A percentile compares a stretch with the other conserved stretches of the same genome.
Conservation (phyloP, 2,888 invertebrate genomes). For the Amitus sp. region DNA sequence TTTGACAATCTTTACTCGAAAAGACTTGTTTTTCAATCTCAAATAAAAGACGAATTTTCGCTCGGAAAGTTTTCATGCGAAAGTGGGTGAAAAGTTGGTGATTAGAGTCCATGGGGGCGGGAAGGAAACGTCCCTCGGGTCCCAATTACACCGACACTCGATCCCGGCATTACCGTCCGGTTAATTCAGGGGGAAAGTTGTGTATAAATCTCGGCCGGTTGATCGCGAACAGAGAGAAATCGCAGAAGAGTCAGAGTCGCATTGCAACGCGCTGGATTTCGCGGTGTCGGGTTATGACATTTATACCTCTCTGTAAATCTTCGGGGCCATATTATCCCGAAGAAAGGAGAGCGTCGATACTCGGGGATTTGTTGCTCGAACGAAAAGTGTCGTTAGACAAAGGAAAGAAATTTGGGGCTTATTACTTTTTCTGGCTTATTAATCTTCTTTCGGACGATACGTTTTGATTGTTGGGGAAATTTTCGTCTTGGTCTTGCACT, state of each 20-base stretch:
- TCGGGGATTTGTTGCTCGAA: no score
- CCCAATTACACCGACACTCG: conserved; percentile 66
- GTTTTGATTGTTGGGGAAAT: no score
- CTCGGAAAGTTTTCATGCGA: not conserved
- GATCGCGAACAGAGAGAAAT: conserved; percentile 46
- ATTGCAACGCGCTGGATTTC: conserved; percentile 28
- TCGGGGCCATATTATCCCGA: no score
- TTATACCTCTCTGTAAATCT: conserved; percentile 16
- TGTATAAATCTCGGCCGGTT: conserved; percentile 61
- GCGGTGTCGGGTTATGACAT: conserved; percentile 26
- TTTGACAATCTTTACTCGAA: conserved; percentile 40
- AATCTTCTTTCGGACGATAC: no score
- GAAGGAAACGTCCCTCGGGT: conserved; percentile 57
- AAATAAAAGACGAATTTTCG: no score
- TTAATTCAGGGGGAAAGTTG: conserved; percentile 62
- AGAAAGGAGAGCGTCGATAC: no score
- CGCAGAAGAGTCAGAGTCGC: conserved; percentile 25
- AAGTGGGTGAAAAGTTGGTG: conserved; percentile 1
- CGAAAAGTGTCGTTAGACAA: not conserved
- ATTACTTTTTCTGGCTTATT: no score
- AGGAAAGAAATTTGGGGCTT: no score
- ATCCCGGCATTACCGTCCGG: conserved; percentile 61
- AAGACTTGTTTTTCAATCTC: conserved; percentile 23
- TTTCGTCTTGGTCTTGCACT: no score
- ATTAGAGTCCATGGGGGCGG: conserved; percentile 1